Percentiles rank a stretch among this genome's conserved stretches.
Conservation (phyloP, 92 coral and sea anemone species). For the Epizoanthus stellaris region DNA sequence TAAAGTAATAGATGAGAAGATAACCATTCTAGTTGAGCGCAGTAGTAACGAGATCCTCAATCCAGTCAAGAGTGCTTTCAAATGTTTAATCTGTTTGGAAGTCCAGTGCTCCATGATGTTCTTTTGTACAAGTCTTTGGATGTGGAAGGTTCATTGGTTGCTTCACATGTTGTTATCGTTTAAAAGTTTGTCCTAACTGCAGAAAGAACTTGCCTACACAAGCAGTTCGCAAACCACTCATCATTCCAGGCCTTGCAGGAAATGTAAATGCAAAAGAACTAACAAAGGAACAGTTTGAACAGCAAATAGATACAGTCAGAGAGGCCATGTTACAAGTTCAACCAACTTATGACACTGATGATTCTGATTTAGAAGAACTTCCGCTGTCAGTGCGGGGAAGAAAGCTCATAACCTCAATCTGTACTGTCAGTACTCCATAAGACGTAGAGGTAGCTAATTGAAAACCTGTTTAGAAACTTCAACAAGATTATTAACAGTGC, state of each 20-base stretch:
- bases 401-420: background rate
- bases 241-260: constrained; percentile 15
- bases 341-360: background rate
- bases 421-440: no score
- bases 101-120: background rate
- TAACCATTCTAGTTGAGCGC: background rate
- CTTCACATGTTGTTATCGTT: background rate
- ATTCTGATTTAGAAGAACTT: constrained; percentile 12
- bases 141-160: constrained; percentile 11
- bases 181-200: constrained; percentile 11
- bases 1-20: no score
- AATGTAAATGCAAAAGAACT: background rate
- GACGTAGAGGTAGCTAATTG: no score
- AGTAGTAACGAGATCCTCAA: background rate
- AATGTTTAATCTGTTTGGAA: background rate
- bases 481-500: no score
- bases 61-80: background rate
- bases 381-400: background rate
- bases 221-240: background rate
- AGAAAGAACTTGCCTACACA: background rate
- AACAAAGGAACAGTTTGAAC: background rate
- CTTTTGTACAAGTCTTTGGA: background rate
- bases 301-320: background rate
- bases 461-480: no score
- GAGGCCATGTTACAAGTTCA: background rate